Evolutionary conservation across 2,113 vertebrate species (phyloP), one percentile per base, ranked within the genome.

Genomic region (Ifrita kowaldi): DNA sequence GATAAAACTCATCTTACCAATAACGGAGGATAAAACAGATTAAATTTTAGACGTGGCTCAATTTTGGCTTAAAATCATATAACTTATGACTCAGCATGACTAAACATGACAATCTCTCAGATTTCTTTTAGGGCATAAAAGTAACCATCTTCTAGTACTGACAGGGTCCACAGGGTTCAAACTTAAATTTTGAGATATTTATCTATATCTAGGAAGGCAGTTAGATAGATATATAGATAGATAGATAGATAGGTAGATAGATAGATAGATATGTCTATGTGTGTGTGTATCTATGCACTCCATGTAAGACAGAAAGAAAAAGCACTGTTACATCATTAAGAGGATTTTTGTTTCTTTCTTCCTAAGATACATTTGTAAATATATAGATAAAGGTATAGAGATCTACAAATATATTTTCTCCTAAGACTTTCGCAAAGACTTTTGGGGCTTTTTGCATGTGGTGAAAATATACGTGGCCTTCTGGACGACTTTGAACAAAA

Each of bases 251-350:
- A 52, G n/a, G n/a, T 37, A 57, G 42, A 57, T 22, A 57, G 39
- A 71, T 33, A 19, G 53, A 74, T 22, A 57, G 71, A 46, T 73
- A 20, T 22, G 16, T 44, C 14, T 63, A 1, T 59, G 5, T 39
- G 1, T 59, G 5, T 37, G 2, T 56, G 3, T 35, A 9, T 16
- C 13, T 33, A 17, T 3, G 1, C 30, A 46, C n/a, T 41, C 10
- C 27, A 16, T 16, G 9, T 41, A 70, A 63, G 20, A 57, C 20
- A 57, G 16, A 41, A 69, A 60, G 6, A 33, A 65, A 73, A 74
- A 37, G 2, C 5, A 75, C 11, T 26, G 20, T 27, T 71, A n/a
- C 6, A 24, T 41, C 18, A 35, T 75, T 64, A 50, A 35, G 28
- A 35, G 6, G 15, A 42, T 35, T 50, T 63, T 77, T 52, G 11